These are phyloP conservation scores for Podiceps cristatus DNA, from an alignment of 2,113 vertebrate species.

Conservation along the genomic window DNA sequence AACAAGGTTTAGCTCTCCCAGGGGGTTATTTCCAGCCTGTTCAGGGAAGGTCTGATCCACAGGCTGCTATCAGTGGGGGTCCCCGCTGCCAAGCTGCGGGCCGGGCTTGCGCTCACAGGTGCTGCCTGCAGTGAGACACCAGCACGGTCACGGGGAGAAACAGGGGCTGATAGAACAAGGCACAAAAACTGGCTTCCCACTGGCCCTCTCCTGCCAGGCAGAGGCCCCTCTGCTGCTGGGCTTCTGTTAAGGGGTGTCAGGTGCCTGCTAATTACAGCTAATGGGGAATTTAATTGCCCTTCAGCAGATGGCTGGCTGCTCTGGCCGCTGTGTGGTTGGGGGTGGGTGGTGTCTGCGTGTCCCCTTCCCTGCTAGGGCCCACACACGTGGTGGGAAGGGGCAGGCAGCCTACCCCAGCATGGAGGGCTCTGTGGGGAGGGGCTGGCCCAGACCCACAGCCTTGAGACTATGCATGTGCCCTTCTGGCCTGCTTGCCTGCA, in stretches of 20 bases:
- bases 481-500: background rate
- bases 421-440: background rate
- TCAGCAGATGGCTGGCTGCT: background rate
- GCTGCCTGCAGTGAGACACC: background rate
- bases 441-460: background rate
- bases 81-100: rapidly evolving
- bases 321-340: background rate
- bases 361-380: background rate
- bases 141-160: background rate
- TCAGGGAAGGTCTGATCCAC: background rate
- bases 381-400: background rate
- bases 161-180: rapidly evolving
- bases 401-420: background rate
- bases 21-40: background rate
- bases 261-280: constrained; percentile 44
- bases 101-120: background rate
- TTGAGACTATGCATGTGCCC: background rate
- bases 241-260: constrained; percentile 21
- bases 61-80: rapidly evolving
- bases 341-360: background rate
- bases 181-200: background rate
- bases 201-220: background rate
- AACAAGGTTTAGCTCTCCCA: background rate
- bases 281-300: constrained; percentile 33
- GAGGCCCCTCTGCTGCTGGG: background rate